Evolutionary conservation across 2,888 invertebrate genomes (phyloP).

Genomic region (Rhyacophila evoluta): DNA sequence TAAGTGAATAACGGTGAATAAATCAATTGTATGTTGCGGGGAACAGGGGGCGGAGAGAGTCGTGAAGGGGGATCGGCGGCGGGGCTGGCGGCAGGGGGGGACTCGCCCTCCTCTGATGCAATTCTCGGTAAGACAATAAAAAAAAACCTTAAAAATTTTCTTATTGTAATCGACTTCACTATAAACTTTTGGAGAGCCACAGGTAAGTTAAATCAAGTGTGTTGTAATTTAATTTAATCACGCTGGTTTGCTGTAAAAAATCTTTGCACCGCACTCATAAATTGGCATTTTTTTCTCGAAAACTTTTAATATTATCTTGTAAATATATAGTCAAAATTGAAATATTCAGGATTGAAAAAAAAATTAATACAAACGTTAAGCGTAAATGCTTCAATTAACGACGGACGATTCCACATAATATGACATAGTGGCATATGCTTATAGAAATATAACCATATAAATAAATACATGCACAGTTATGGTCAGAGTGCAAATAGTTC

Average conservation of each 20-base stretch:
- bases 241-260: background rate
- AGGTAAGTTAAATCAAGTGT: background rate
- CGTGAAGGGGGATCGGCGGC: slow-evolving; percentile 42
- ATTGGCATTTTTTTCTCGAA: no score
- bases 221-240: background rate
- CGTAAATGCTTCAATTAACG: no score
- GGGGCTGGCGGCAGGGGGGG: slow-evolving; percentile 33
- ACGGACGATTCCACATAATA: no score
- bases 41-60: slow-evolving; percentile 47
- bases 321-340: no score
- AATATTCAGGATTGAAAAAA: no score
- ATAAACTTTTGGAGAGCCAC: background rate
- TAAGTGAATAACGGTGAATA: background rate
- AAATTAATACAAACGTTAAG: no score
- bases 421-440: no score
- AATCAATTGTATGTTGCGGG: slow-evolving; percentile 38
- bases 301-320: no score
- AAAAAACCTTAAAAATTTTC: no score
- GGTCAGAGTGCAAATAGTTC: no score
- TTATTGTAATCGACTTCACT: background rate
- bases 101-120: slow-evolving; percentile 41
- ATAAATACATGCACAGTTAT: no score
- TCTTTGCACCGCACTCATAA: background rate
- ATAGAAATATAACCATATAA: no score
- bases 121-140: slow-evolving; percentile 49